Evolutionary conservation across 2,113 vertebrate genomes (phyloP), one percentile per base, ranked within the genome.

Genomic region (Tachycineta bicolor): DNA sequence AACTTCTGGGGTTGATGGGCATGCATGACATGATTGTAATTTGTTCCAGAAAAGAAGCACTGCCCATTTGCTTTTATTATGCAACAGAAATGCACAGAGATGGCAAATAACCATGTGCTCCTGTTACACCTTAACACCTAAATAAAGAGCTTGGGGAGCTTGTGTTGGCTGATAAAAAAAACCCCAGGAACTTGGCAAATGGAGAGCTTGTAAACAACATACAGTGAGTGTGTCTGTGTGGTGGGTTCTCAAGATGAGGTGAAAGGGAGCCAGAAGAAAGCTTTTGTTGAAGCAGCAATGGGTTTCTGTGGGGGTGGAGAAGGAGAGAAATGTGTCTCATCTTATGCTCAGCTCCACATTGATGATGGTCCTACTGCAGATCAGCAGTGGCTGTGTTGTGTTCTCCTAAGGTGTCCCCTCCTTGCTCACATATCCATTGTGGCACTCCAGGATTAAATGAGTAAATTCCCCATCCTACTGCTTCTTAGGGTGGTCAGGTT

Each of bases 371-470:
- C 60, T 64, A 50, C 24, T 81, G 50, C 39, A 63, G 63, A 50
- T n/a, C 12, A 29, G 15, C 46, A 74, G 55, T 69, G 74, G 53
- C n/a, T 3, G 0, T 9, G 17, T 33, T 64, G 12, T 33, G 13
- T 63, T 86, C 56, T 86, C 29, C 55, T 26, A 1, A 58, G 33
- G 23, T 49, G 18, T 58, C 68, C 67, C 24, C 44, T 81, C 64
- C 37, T 31, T n/a, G 24, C 47, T 60, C 2, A 8, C 0, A 2
- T 8, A 17, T 85, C 59, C 14, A 8, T 1, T 0, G 0, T 63
- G 39, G 24, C 73, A 25, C 5, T 10, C 26, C 26, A 17, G 28
- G 65, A 17, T 87, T 68, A 46, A 68, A 43, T 20, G 10, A 41
- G 26, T 17, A 25, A 21, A 64, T 67, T 75, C 22, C 52, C 25